These are phyloP conservation scores for Pterophyllum scalare DNA, from an alignment of 2,113 vertebrate species.

Conservation along the genomic window DNA sequence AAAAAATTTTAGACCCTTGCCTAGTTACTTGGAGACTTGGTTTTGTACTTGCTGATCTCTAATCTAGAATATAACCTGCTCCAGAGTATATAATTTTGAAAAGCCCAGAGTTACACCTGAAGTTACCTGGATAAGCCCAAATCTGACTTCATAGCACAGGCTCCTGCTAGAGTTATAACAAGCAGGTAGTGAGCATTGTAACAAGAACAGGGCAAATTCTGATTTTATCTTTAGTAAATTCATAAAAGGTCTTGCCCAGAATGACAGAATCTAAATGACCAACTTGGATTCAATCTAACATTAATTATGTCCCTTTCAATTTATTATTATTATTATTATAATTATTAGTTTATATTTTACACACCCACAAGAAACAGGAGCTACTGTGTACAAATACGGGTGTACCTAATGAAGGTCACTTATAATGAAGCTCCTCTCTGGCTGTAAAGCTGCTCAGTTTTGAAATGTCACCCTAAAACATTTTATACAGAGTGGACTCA, in stretches of 20 bases:
- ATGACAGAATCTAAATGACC: background rate
- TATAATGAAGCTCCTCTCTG: background rate
- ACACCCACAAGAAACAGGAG: background rate
- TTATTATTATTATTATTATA: background rate
- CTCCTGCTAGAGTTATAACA: background rate
- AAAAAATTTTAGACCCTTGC: background rate
- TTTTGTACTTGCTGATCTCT: background rate
- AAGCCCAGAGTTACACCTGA: background rate
- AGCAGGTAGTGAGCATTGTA: background rate
- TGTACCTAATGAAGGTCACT: background rate
- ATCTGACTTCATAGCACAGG: background rate
- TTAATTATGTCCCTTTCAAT: background rate
- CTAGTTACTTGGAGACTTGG: background rate
- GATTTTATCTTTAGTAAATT: no score
- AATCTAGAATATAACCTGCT: background rate
- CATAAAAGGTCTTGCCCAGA: background rate
- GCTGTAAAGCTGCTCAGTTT: background rate
- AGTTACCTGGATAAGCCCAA: fast-evolving
- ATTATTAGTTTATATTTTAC: background rate
- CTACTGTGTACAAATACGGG: background rate
- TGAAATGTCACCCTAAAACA: conserved; percentile 16
- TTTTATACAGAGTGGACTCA: background rate
- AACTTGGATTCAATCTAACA: background rate
- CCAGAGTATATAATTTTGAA: background rate
- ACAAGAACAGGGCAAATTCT: background rate